phyloP scores from a whole-genome alignment of 1,140 invertebrate genomes.

The Tyrophagus putrescentiae region DNA sequence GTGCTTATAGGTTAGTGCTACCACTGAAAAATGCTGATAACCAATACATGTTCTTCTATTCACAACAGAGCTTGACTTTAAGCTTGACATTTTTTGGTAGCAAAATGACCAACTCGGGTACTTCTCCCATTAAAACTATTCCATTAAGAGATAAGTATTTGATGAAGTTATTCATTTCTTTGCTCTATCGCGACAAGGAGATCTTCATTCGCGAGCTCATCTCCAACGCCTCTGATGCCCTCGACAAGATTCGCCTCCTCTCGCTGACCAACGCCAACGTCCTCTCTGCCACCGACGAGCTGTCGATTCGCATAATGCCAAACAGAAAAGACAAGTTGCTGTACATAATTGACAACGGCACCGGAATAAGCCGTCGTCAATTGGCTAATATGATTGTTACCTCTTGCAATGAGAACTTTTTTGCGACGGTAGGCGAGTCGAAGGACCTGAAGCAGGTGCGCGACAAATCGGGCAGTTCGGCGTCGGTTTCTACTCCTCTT shows the following conservation, averaged over 20 bases:
- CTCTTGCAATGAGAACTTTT: conserved; percentile 95
- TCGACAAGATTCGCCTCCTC: conserved; percentile 85
- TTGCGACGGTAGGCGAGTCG: conserved; percentile 75
- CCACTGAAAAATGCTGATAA: no score
- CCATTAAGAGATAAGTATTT: no score
- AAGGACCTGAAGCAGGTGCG: conserved; percentile 48
- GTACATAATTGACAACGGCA: conserved; percentile 89
- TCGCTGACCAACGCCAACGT: conserved; percentile 70
- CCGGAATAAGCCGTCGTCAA: conserved; percentile 94
- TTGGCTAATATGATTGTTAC: conserved; percentile 97
- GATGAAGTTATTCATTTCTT: conserved; percentile 98
- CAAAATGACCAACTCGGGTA: no score
- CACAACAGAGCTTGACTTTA: no score
- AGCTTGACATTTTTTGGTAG: no score
- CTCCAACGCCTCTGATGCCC: conserved; percentile 72
- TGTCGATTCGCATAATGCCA: conserved; percentile 81
- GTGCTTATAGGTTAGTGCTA: no score
- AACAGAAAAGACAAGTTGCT: conserved; percentile 89
- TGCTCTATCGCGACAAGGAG: conserved; percentile 99
- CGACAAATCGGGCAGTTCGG: conserved; percentile 86
- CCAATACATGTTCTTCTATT: no score
- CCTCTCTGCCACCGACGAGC: conserved; percentile 59
- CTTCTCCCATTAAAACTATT: no score
- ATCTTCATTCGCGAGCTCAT: conserved; percentile 95
- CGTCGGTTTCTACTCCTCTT: conserved; percentile 94